Conservation (phyloP, 2,113 vertebrate genomes). For the Bucco capensis region DNA sequence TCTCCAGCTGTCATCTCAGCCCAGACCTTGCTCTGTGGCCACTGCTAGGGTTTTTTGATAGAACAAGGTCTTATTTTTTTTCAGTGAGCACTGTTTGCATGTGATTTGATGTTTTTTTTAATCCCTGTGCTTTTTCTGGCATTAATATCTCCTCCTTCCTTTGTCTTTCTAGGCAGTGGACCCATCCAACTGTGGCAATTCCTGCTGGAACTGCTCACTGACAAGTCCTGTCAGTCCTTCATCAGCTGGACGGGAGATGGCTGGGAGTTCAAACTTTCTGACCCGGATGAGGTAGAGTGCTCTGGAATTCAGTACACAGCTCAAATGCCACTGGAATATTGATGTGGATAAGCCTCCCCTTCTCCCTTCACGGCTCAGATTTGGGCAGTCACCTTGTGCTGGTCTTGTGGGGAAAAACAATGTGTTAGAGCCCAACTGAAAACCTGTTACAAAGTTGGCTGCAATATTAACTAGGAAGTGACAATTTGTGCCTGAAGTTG, state of each 20-base stretch:
- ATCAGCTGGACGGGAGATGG: conserved; percentile 99
- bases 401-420: not conserved
- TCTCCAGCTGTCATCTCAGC: not conserved
- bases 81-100: not conserved
- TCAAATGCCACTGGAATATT: not conserved
- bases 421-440: not conserved
- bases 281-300: conserved; percentile 93
- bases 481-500: not conserved
- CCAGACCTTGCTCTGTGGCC: not conserved
- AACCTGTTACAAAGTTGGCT: not conserved
- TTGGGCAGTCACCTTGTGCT: not conserved
- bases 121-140: not conserved
- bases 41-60: not conserved
- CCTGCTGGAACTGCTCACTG: conserved; percentile 95
- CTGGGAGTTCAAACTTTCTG: conserved; percentile 99
- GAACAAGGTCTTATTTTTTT: not conserved
- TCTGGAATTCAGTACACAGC: not conserved
- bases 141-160: not conserved
- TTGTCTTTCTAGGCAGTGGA: conserved; percentile 86
- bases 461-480: not conserved
- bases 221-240: conserved; percentile 99
- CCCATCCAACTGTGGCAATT: conserved; percentile 99
- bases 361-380: not conserved
- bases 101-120: not conserved
- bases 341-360: not conserved